Percentiles rank a stretch among this genome's conserved stretches.
Conservation (phyloP, 2,797 vertebrate species). For the Mionectes olivaceus region DNA sequence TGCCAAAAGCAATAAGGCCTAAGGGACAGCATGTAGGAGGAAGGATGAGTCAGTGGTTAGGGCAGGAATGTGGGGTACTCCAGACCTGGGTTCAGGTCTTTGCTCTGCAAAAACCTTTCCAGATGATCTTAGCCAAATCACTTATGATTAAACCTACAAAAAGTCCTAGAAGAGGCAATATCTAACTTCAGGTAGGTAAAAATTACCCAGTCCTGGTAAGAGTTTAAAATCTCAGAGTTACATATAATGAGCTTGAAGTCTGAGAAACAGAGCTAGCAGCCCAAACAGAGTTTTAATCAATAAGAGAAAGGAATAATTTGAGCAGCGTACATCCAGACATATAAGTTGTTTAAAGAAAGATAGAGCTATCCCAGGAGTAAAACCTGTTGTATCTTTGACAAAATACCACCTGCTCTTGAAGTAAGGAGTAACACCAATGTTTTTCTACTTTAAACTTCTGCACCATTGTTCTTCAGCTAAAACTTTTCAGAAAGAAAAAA, state of each 20-base stretch:
- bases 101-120: not conserved
- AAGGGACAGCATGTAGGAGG: not conserved
- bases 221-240: not conserved
- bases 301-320: not conserved
- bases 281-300: not conserved
- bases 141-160: not conserved
- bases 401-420: not conserved
- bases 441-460: not conserved
- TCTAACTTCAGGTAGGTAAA: not conserved
- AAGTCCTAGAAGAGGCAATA: not conserved
- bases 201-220: not conserved
- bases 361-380: not conserved
- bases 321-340: not conserved
- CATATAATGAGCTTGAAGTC: not conserved
- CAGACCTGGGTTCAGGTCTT: not conserved
- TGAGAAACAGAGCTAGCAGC: not conserved
- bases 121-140: not conserved
- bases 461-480: rapidly evolving
- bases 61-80: not conserved
- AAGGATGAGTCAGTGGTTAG: not conserved
- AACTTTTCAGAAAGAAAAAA: not conserved
- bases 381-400: not conserved
- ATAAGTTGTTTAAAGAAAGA: not conserved
- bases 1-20: not conserved
- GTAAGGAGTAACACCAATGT: not conserved